Evolutionary conservation across 2,797 vertebrate genomes (phyloP).

Genomic region (Varecia variegata): DNA sequence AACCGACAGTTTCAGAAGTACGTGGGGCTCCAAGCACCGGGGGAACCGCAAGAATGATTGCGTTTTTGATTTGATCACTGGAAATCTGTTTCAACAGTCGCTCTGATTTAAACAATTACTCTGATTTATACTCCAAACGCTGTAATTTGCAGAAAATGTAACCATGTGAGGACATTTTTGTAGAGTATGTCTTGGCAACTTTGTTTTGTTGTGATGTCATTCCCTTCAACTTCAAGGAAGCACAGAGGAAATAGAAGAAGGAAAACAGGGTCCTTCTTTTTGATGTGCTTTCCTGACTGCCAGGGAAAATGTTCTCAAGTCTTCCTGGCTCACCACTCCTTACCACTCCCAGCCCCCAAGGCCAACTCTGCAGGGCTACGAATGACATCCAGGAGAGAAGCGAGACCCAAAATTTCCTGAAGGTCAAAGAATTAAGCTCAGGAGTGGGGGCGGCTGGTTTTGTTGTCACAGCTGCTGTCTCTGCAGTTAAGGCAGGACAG

Average conservation of each 20-base stretch:
- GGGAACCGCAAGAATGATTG: constrained; percentile 87
- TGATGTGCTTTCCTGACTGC: constrained; percentile 72
- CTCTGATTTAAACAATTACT: constrained; percentile 89
- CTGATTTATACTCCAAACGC: constrained; percentile 88
- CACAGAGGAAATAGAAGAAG: constrained; percentile 75
- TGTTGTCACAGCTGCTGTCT: neutral
- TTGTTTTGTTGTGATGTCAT: constrained; percentile 88
- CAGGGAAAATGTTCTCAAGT: constrained; percentile 56
- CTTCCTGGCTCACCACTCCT: constrained; percentile 60
- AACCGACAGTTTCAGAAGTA: constrained; percentile 86
- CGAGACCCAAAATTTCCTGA: neutral
- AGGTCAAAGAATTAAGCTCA: neutral
- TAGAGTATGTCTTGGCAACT: constrained; percentile 87
- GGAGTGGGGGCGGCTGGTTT: too few species aligned
- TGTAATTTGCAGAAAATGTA: constrained; percentile 89
- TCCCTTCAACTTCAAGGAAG: constrained; percentile 82
- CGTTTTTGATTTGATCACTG: constrained; percentile 89
- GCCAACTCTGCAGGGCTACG: constrained; percentile 31
- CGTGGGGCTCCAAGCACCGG: constrained; percentile 84
- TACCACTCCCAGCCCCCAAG: neutral
- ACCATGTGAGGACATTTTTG: constrained; percentile 88
- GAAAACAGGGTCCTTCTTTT: constrained; percentile 76
- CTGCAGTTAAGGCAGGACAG: neutral
- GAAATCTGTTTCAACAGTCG: constrained; percentile 89
- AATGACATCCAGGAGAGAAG: neutral